phyloP scores from a whole-genome alignment of 2,888 invertebrate genomes.

The Protophormia terraenovae region DNA sequence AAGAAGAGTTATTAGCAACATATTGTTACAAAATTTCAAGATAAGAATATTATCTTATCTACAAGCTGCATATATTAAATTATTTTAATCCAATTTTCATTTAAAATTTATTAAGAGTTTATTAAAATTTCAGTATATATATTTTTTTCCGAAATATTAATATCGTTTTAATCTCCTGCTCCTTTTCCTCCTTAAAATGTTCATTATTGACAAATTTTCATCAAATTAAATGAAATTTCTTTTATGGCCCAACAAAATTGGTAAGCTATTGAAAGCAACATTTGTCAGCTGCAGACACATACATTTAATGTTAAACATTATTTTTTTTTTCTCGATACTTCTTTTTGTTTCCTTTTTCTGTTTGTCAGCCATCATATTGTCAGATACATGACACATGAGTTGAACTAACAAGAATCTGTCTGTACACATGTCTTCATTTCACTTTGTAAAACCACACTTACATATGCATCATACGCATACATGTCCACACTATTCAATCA shows the following conservation, averaged over 20 bases:
- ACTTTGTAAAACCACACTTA: neutral
- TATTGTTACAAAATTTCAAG: neutral
- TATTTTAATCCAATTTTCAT: too few relatives aligned
- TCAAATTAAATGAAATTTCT: neutral
- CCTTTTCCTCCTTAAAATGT: neutral
- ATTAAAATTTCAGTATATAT: neutral
- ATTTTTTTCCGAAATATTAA: neutral
- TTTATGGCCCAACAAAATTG: neutral
- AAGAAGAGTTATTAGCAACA: neutral
- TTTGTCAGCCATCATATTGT: constrained; percentile 29
- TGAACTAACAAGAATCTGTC: neutral
- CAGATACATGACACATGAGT: constrained; percentile 20
- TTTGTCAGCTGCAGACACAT: constrained; percentile 2
- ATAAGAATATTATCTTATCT: too few relatives aligned
- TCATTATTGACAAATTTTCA: neutral
- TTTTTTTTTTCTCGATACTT: neutral
- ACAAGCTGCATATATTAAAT: too few relatives aligned
- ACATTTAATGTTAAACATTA: neutral
- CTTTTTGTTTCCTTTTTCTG: neutral
- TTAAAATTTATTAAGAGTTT: too few relatives aligned
- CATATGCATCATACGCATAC: neutral
- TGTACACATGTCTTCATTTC: neutral
- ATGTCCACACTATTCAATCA: neutral
- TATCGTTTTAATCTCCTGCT: neutral
- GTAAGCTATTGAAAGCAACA: neutral